Conservation (phyloP, 2,113 vertebrate genomes). For the Oreochromis tanganicae region DNA sequence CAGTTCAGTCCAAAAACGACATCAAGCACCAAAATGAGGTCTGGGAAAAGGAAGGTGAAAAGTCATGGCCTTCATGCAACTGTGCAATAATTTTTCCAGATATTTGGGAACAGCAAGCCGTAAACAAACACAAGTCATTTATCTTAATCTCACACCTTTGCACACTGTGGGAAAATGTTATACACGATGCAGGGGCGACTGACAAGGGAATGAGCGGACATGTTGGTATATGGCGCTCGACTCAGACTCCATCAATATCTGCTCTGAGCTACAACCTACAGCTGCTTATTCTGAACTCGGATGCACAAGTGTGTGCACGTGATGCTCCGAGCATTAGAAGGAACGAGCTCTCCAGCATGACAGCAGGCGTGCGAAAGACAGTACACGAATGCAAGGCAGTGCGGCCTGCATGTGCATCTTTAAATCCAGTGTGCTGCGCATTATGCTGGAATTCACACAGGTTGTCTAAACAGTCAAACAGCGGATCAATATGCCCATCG, state of each 20-base stretch:
- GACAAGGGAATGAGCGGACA: neutral
- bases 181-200: neutral
- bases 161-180: neutral
- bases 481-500: conserved; percentile 59
- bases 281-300: neutral
- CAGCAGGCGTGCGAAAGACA: neutral
- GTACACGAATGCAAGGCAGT: neutral
- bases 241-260: neutral
- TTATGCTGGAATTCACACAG: conserved; percentile 64
- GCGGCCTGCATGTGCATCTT: neutral
- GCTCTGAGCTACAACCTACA: neutral
- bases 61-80: neutral
- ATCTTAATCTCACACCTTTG: neutral
- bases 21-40: neutral
- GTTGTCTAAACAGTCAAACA: conserved; percentile 68
- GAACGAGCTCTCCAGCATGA: neutral
- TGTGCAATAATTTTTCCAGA: neutral
- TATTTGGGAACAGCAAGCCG: neutral
- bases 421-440: conserved; percentile 46
- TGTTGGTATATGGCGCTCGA: neutral
- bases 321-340: neutral
- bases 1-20: neutral
- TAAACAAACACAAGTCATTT: neutral
- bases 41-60: neutral
- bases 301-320: neutral